Percentiles rank a stretch among this genome's conserved stretches.
phyloP scores from a whole-genome alignment of 1,140 invertebrate species.

The Camponotus vicinus region DNA sequence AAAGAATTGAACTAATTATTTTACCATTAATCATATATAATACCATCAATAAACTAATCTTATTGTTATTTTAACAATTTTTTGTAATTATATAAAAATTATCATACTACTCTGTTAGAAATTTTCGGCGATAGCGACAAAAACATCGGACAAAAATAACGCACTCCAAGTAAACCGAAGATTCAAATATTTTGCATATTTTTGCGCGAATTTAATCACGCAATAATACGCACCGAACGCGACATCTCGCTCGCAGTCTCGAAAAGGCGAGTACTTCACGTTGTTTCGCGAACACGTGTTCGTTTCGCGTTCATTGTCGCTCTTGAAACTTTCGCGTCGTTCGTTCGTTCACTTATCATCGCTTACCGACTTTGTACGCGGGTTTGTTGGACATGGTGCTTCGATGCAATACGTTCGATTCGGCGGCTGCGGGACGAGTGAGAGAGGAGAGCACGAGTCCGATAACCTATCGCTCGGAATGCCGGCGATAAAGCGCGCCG shows the following conservation, averaged over 20 bases:
- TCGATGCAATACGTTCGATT: too few relatives aligned
- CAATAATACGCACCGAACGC: constrained; percentile 7
- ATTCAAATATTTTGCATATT: not conserved
- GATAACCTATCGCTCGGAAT: not conserved
- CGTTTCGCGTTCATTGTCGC: not conserved
- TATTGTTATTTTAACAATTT: not conserved
- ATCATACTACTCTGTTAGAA: not conserved
- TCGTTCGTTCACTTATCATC: not conserved
- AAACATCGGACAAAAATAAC: not conserved
- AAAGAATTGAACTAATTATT: too few relatives aligned
- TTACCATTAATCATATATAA: too few relatives aligned
- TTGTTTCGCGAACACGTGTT: not conserved
- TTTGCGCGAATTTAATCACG: not conserved
- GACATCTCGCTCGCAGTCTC: not conserved
- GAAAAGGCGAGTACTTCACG: not conserved
- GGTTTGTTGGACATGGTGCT: constrained; percentile 75
- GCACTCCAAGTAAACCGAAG: not conserved
- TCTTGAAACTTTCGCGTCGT: not conserved
- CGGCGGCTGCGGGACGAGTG: not conserved
- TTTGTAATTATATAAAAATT: not conserved
- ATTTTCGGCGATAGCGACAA: not conserved
- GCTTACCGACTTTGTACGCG: constrained; percentile 83
- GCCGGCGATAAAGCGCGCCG: not conserved
- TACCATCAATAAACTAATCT: too few relatives aligned
- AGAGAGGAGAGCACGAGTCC: not conserved